A percentile compares a stretch with the other conserved stretches of the same genome.
These are phyloP conservation scores for Nudaria mundana DNA, from an alignment of 2,888 invertebrate species.

Conservation along the genomic window DNA sequence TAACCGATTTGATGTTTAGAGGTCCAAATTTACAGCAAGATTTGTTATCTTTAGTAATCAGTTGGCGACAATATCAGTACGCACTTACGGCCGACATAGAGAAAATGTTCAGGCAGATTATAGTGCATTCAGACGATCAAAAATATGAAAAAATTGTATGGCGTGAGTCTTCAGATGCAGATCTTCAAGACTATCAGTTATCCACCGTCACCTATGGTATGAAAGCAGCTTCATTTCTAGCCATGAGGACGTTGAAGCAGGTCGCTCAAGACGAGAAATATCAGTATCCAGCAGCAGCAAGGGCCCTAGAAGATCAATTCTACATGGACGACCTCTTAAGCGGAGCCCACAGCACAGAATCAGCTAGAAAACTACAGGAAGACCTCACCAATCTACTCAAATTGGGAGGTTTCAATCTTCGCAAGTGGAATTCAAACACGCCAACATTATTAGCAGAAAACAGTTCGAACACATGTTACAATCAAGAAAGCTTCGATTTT, in stretches of 20 bases:
- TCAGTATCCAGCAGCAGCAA: background rate
- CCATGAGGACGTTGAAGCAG: constrained; percentile 10
- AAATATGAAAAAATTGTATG: constrained; percentile 15
- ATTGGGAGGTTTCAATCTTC: background rate
- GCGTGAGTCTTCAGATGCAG: background rate
- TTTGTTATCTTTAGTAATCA: constrained; percentile 11
- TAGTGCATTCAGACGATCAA: constrained; percentile 12
- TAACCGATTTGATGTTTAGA: background rate
- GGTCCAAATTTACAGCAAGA: constrained; percentile 20
- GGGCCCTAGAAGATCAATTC: background rate
- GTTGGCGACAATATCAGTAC: constrained; percentile 18
- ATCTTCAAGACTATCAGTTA: background rate
- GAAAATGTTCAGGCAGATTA: constrained; percentile 22
- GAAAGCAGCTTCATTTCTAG: constrained; percentile 13
- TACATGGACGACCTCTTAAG: background rate
- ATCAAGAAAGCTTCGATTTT: too few species aligned
- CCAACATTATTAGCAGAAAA: too few species aligned
- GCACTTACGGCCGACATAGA: constrained; percentile 23
- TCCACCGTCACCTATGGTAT: background rate
- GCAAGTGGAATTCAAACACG: constrained; percentile 1
- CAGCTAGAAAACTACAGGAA: too few species aligned
- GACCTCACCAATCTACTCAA: background rate
- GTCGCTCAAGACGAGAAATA: constrained; percentile 12
- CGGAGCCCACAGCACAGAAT: too few species aligned
- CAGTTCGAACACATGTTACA: too few species aligned